Conservation (phyloP, 2,113 vertebrate species). For the Sinocyclocheilus maitianheensis region DNA sequence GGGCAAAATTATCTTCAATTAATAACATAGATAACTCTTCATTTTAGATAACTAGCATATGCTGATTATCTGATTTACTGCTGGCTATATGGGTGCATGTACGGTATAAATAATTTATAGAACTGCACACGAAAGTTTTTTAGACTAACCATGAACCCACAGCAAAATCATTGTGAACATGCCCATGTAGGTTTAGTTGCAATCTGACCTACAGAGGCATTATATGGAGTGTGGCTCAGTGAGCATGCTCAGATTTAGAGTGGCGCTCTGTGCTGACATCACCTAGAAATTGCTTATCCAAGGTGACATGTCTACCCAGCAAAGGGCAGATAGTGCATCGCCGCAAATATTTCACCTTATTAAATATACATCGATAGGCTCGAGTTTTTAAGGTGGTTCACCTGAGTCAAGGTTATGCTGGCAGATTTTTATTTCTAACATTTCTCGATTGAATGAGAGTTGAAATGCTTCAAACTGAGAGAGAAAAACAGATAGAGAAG, state of each 20-base stretch:
- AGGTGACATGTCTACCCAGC: conserved; percentile 61
- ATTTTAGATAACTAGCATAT: neutral
- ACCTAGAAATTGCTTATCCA: conserved; percentile 51
- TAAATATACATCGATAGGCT: conserved; percentile 74
- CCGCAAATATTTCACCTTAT: conserved; percentile 70
- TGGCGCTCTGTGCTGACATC: conserved; percentile 55
- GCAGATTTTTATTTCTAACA: conserved; percentile 61
- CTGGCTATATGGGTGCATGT: neutral
- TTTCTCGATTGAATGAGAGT: conserved; percentile 15
- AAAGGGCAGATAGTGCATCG: conserved; percentile 67
- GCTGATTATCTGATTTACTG: neutral
- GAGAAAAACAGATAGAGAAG: neutral
- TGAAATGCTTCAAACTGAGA: conserved; percentile 26
- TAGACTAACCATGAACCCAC: neutral
- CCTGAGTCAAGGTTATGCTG: conserved; percentile 58
- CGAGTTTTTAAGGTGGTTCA: conserved; percentile 61
- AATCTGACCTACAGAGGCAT: conserved; percentile 15
- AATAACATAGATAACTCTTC: neutral
- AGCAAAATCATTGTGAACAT: neutral
- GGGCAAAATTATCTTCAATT: neutral
- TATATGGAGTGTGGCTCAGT: conserved; percentile 9
- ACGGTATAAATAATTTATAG: neutral
- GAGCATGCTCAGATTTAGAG: conserved; percentile 32
- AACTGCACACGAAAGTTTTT: neutral
- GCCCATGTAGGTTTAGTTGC: conserved; percentile 11